Evolutionary conservation across 2,888 invertebrate genomes (phyloP).

Genomic region (Xanthostigma xanthostigma): DNA sequence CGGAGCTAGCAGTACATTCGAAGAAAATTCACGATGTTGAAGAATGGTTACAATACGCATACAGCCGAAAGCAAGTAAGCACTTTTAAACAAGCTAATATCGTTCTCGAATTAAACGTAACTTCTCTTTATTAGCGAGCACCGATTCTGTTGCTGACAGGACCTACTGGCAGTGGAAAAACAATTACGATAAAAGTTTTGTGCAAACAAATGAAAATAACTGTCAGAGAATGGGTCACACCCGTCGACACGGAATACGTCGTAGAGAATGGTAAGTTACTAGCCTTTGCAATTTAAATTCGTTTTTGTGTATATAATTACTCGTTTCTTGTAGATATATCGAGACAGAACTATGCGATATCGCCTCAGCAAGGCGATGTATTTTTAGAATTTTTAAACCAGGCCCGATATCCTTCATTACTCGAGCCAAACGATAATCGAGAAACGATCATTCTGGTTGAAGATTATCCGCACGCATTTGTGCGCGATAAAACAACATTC

Average conservation of each 20-base stretch:
- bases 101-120: neutral
- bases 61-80: slow-evolving; percentile 12
- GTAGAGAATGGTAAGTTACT: slow-evolving; percentile 30
- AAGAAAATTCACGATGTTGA: slow-evolving; percentile 62
- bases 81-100: neutral
- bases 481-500: slow-evolving; percentile 49
- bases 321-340: neutral
- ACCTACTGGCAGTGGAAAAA: slow-evolving; percentile 76
- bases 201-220: slow-evolving; percentile 42
- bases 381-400: slow-evolving; percentile 65
- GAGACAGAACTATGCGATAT: neutral
- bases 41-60: slow-evolving; percentile 39
- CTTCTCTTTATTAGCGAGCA: slow-evolving; percentile 21
- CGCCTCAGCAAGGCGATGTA: slow-evolving; percentile 41
- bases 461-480: slow-evolving; percentile 68
- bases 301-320: too few species aligned
- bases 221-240: slow-evolving; percentile 71
- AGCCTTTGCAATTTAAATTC: too few species aligned
- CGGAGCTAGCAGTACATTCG: slow-evolving; percentile 55
- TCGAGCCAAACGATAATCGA: slow-evolving; percentile 28
- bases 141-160: slow-evolving; percentile 60
- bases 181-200: slow-evolving; percentile 50
- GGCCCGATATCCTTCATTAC: slow-evolving; percentile 54
- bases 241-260: slow-evolving; percentile 49
- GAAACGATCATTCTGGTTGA: slow-evolving; percentile 54